Base-by-base conservation (phyloP, 1,140 invertebrate species). In the Chrysoperla carnea region DNA sequence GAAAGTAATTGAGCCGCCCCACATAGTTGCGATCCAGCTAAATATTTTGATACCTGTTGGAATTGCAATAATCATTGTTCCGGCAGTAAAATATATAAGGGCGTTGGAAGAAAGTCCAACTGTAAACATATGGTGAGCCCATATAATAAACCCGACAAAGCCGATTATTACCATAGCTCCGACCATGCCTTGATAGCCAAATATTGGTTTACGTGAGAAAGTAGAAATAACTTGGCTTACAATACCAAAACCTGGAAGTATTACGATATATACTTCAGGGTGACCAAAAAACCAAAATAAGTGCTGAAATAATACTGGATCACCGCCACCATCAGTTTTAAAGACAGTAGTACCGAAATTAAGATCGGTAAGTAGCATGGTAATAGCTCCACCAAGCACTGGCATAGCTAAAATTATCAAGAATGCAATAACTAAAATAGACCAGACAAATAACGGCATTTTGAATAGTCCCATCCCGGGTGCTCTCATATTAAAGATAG, bases 251-350 rank as follows among this genome's bases (percentile, higher is more conserved):
- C 68, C 67, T 6, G 67, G 69, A 50, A 74, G 51, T 67, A 75
- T 75, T 64, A 75, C 60, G 75, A 84, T 78, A 63, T 83, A 82
- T 49, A 81, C 76, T 72, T 82, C 77, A 29, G 77, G 76, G 46
- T 84, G 78, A 0, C 78, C 76, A 72, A 80, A 82, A 62, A 83
- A 81, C 70, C 75, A 81, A 68, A 84, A 82, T 67, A 82, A 64
- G 59, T 84, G 79, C 70, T 83, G 80, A 51, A 73, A 83, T 52
- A 81, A 47, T 63, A 82, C 68, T 38, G 76, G 75, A 50, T 81
- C 74, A 40, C 76, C 77, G 28, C 76, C 75, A 44, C 73, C 74
- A 9, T 6, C 29, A 31, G 29, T 6, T 7, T 31, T 11, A 78
- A 81, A 59, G 81, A n/a, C 79, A 13, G 69, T 69, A 28, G 76